A percentile compares a stretch with the other conserved stretches of the same genome.
phyloP scores from a whole-genome alignment of 2,888 invertebrate genomes.

The Resseliella maxima region DNA sequence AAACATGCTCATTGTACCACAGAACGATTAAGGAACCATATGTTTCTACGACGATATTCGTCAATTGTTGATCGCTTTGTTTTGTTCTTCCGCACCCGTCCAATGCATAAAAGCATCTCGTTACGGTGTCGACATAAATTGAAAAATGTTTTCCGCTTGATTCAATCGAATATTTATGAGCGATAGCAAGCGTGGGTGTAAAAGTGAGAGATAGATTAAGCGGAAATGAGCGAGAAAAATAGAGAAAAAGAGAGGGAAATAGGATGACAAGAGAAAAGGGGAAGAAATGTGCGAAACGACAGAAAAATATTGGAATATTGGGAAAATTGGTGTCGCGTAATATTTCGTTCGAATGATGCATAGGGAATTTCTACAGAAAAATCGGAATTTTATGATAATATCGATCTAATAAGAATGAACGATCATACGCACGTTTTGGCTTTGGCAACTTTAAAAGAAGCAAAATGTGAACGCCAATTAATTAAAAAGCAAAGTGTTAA shows the following conservation, averaged over 20 bases:
- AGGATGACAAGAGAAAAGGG: not conserved
- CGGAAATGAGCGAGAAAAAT: not conserved
- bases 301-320: not conserved
- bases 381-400: too few species aligned
- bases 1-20: not conserved
- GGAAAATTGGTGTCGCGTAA: too few species aligned
- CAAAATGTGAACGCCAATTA: not conserved
- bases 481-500: constrained; percentile 16
- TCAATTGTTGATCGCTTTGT: constrained; percentile 48
- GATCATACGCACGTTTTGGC: too few species aligned
- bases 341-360: too few species aligned
- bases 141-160: constrained; percentile 31
- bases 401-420: too few species aligned
- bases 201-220: too few species aligned
- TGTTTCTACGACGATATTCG: not conserved
- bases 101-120: not conserved
- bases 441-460: too few species aligned
- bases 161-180: constrained; percentile 46
- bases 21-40: constrained; percentile 28
- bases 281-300: not conserved
- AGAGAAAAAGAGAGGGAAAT: too few species aligned
- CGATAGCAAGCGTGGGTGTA: not conserved
- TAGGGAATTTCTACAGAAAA: too few species aligned
- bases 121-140: constrained; percentile 26
- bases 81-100: not conserved